Evolutionary conservation across 2,113 vertebrate species (phyloP), one percentile per base, ranked within the genome.

Genomic region (Passer montanus): DNA sequence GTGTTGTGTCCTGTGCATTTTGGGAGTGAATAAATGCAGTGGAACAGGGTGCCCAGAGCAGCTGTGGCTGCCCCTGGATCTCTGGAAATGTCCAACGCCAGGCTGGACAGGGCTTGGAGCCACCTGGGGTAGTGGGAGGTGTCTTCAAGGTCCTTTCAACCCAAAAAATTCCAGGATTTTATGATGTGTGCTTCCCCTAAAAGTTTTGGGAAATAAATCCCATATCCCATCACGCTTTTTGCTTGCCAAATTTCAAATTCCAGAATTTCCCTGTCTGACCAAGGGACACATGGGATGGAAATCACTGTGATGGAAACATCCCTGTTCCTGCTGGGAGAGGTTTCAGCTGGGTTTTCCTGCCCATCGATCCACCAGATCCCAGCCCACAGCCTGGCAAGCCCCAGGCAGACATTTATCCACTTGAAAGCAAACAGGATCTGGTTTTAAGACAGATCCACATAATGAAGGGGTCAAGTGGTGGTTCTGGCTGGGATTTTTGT

Each of bases 21-120:
- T 33, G 37, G 59, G 69, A 66, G 41, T 2, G 23, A 63, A 49
- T 7, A 10, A 46, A 64, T 7, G 5, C 22, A 31, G 39, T 30
- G 64, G 55, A 19, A 53, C 10, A 70, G 28, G 4, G 0, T 39
- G n/a, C 1, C 23, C 28, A 62, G 74, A 55, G 39, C 5, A 62
- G 39, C 22, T 53, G 23, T n/a, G 15, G 64, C 39, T 87, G 64
- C 2, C 28, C 55, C 39, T 76, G 74, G 9, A 56, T 16, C 41
- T 26, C 55, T 69, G 26, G 21, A 43, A 49, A 4, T 63, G 31
- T 50, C 22, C 79, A 49, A 77, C 31, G 35, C 26, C 41, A 37
- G n/a, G n/a, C 0, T 62, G n/a, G 55, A 69, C 0, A 1, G 14
- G n/a, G 14, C 8, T 43, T 37, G 56, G 43, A 70, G 31, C 43